Percentiles rank a stretch among this genome's conserved stretches.
phyloP scores from a whole-genome alignment of 1,140 invertebrate genomes.

The Sycophaga agraensis region DNA sequence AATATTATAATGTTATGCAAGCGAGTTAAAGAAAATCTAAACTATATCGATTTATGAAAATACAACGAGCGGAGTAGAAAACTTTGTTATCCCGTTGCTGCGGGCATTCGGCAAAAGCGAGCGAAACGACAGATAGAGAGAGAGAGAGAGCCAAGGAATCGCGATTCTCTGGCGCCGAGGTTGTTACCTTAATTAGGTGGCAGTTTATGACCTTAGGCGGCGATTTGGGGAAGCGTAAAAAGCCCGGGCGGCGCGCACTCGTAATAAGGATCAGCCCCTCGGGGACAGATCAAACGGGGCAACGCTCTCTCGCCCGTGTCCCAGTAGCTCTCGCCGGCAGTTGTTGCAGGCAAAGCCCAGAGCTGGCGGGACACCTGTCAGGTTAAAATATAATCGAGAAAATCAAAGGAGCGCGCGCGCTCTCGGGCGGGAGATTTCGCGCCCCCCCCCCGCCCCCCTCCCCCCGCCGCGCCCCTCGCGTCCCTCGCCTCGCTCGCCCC shows the following conservation, averaged over 20 bases:
- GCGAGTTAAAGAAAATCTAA: too few relatives aligned
- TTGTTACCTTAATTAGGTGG: conserved; percentile 23
- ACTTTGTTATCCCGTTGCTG: background rate
- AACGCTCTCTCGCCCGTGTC: background rate
- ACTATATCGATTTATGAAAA: too few relatives aligned
- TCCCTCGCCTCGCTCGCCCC: too few relatives aligned
- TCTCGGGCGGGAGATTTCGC: conserved; percentile 18
- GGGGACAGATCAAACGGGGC: conserved; percentile 13
- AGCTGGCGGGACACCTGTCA: conserved; percentile 28
- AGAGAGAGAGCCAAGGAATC: too few relatives aligned
- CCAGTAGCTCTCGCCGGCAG: background rate
- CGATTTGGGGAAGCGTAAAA: conserved; percentile 21
- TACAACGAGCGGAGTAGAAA: too few relatives aligned
- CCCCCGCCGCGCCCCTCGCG: too few relatives aligned
- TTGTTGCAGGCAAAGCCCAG: conserved; percentile 9
- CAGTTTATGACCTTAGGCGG: conserved; percentile 10
- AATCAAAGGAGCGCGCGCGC: conserved; percentile 26
- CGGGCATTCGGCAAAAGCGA: background rate
- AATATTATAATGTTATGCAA: too few relatives aligned
- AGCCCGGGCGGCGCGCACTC: conserved; percentile 1
- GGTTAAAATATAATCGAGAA: conserved; percentile 30
- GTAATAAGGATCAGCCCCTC: conserved; percentile 22
- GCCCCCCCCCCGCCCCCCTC: background rate
- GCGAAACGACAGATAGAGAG: too few relatives aligned
- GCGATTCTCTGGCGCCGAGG: too few relatives aligned